Evolutionary conservation across 2,797 vertebrate species (phyloP), one percentile per base, ranked within the genome.

Genomic region (Xerus rutilus): DNA sequence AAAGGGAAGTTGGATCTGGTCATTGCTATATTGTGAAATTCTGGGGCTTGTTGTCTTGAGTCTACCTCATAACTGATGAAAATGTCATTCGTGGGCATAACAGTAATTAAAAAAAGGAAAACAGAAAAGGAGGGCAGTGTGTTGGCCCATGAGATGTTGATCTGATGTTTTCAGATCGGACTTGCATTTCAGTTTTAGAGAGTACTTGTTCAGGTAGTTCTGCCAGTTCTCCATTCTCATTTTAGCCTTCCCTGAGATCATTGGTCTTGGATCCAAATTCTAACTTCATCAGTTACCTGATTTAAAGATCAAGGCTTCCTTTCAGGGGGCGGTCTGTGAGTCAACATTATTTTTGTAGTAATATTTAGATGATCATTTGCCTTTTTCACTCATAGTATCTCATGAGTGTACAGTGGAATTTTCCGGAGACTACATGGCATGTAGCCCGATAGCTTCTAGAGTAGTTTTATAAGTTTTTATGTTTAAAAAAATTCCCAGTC

Each of bases 291-390:
- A 91, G n/a, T 89, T 72, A 77, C 72, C n/a, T 57, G 35, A 86
- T 78, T 57, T 35, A 35, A 90, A 95, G 49, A 21, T 92, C 59
- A 87, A 65, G 76, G 28, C 14, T 20, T 25, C 7, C 28, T 11
- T 76, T 39, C 0, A 59, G 1, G 43, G 15, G 35, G 54, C 5
- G 5, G 18, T 65, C 86, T 87, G 17, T 89, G 79, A 89, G 28
- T 89, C 81, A n/a, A 28, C 76, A 64, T 8, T 62, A 30, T 82
- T 86, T 91, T 82, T 86, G 13, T 70, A 74, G 28, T 47, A 92
- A 64, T 90, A 70, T 65, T 49, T 90, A 57, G 54, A 57, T 83
- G 9, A 84, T 89, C 67, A 13, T 57, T 95, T 88, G n/a, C 67
- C 62, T 82, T 65, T 88, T 49, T 93, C 15, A 30, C 52, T 74